Conservation (phyloP, 2,797 vertebrate genomes). For the Vultur gryphus region DNA sequence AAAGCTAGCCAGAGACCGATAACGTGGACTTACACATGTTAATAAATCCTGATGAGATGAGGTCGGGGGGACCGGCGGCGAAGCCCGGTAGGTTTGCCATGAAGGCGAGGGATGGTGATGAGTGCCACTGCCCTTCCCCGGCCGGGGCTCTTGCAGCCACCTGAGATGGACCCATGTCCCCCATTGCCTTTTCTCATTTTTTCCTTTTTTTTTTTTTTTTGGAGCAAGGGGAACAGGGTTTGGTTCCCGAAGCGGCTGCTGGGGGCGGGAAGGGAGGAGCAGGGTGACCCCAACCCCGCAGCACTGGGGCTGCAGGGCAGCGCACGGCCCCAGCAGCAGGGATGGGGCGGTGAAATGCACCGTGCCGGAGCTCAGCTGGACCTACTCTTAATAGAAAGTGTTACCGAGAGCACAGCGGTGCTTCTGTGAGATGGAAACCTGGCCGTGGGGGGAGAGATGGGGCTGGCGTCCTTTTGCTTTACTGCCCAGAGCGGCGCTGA, state of each 20-base stretch:
- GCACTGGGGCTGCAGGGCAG: background rate
- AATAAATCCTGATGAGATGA: background rate
- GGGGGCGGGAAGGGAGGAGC: background rate
- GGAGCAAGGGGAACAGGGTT: background rate
- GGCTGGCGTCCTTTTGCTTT: background rate
- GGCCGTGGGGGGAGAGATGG: background rate
- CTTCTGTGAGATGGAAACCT: background rate
- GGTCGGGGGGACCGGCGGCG: background rate
- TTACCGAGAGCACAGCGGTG: background rate
- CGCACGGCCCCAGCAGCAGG: accelerated
- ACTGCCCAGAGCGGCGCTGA: background rate
- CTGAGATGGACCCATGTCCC: accelerated
- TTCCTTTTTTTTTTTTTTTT: accelerated
- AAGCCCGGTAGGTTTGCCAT: background rate
- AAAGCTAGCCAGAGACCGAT: background rate
- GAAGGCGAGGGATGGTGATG: background rate
- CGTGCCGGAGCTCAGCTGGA: background rate
- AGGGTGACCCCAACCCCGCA: accelerated
- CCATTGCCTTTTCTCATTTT: background rate
- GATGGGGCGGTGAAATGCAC: background rate
- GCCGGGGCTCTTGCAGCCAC: background rate
- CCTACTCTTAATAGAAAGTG: background rate
- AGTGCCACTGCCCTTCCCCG: background rate
- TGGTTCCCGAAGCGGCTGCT: background rate
- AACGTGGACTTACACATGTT: background rate